These are phyloP conservation scores for Calameuta idolon DNA, from an alignment of 2,888 invertebrate species.

Conservation along the genomic window DNA sequence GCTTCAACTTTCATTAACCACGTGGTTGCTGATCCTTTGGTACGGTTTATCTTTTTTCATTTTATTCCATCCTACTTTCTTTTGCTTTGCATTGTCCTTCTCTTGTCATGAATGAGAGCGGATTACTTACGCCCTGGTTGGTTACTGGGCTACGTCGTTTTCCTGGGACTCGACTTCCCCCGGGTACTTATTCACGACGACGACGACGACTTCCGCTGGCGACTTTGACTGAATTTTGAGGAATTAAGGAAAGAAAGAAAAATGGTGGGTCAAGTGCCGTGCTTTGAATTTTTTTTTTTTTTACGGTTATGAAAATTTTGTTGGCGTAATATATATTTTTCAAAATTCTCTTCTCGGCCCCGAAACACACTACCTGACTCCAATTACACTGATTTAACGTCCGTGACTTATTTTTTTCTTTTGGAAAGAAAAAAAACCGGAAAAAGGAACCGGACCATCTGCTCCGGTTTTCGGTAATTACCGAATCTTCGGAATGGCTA, in stretches of 20 bases:
- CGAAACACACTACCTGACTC: neutral
- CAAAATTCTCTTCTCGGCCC: neutral
- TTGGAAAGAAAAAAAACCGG: neutral
- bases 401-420: neutral
- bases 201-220: neutral
- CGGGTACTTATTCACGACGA: neutral
- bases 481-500: conserved; percentile 9
- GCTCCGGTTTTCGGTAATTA: conserved; percentile 34
- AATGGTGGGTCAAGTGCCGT: neutral
- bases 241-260: neutral
- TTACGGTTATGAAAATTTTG: too few species aligned
- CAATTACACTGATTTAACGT: neutral
- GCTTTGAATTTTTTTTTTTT: neutral
- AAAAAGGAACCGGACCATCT: conserved; percentile 30
- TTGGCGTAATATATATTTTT: too few species aligned
- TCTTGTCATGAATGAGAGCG: neutral
- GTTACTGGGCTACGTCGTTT: neutral
- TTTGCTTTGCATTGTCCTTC: neutral
- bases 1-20: neutral
- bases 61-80: neutral
- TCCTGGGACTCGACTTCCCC: neutral
- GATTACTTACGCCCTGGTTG: neutral
- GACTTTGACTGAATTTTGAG: neutral
- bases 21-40: neutral
- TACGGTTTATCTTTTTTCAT: neutral